A percentile compares a stretch with the other conserved stretches of the same genome.
Conservation (phyloP, 2,113 vertebrate species). For the Heterotilapia buettikoferi region DNA sequence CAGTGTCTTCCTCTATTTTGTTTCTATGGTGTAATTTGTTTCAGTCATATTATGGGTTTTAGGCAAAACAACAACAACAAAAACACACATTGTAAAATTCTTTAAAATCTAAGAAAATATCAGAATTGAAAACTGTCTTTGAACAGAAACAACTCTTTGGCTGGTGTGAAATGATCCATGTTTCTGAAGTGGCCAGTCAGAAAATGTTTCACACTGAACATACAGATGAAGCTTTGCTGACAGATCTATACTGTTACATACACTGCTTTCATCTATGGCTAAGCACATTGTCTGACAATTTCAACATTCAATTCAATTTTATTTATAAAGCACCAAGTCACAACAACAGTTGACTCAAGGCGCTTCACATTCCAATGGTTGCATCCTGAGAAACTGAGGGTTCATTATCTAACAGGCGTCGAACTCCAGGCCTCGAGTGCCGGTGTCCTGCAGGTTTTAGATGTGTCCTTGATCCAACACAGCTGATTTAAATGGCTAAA, state of each 20-base stretch:
- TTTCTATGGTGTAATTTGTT: background rate
- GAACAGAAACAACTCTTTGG: background rate
- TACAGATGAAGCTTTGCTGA: background rate
- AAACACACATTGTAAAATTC: background rate
- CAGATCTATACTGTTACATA: background rate
- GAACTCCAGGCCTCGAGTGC: accelerated
- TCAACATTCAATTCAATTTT: background rate
- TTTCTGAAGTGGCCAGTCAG: background rate
- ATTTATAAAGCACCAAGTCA: background rate
- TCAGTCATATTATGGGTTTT: background rate
- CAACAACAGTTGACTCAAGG: background rate
- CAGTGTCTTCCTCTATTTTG: background rate
- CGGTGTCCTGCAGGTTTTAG: background rate
- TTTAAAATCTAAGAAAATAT: background rate
- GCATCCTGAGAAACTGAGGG: background rate
- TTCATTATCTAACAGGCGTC: accelerated
- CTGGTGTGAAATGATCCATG: background rate
- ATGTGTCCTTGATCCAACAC: background rate
- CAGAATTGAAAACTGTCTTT: background rate
- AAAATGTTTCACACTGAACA: background rate
- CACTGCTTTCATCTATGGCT: background rate
- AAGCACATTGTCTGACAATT: background rate
- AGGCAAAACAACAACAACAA: background rate
- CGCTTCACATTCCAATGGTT: background rate
- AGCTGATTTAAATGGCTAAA: too few species aligned